Evolutionary conservation across 2,113 vertebrate genomes (phyloP), one percentile per base, ranked within the genome.

Genomic region (Hylia prasina): DNA sequence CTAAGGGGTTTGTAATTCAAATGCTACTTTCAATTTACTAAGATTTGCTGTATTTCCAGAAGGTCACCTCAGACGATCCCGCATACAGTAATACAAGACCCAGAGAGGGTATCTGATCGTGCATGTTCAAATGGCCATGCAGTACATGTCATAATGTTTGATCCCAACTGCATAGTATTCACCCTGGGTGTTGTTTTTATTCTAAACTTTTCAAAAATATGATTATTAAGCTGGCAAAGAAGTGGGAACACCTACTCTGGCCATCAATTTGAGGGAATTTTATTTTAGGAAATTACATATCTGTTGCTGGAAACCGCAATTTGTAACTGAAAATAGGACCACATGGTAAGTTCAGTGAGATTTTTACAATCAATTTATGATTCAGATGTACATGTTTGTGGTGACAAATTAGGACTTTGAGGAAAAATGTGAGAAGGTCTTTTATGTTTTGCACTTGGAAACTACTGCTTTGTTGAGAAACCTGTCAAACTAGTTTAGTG

Each of bases 1-100:
- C 80, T 77, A 48, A 95, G 50, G 80, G 50, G 27, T 89, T 83
- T 86, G 45, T 65, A 86, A 92, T 96, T 92, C 81, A 90, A 83
- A 68, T 69, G 47, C 63, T 77, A 17, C 76, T 81, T 77, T 50
- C 50, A 82, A 15, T 87, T 86, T 77, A n/a, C 35, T 77, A 42
- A 70, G 63, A 63, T 86, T 50, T 88, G 54, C 71, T 86, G 27
- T 19, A 39, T 89, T 94, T 93, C 40, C 48, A 89, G 53, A 71
- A 50, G 37, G 40, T 94, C n/a, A 56, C 11, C 14, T 63, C 57
- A 57, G 78, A 78, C 37, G 40, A 44, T 84, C n/a, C 61, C 39
- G 44, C 8, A 11, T 48, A 68, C 1, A 77, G 39, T 68, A 85
- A 58, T 7, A 39, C 28, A 75, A 64, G 63, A 65, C 40, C 28